A percentile compares a stretch with the other conserved stretches of the same genome.
phyloP scores from a whole-genome alignment of 2,113 vertebrate species.

The Nibea coibor region DNA sequence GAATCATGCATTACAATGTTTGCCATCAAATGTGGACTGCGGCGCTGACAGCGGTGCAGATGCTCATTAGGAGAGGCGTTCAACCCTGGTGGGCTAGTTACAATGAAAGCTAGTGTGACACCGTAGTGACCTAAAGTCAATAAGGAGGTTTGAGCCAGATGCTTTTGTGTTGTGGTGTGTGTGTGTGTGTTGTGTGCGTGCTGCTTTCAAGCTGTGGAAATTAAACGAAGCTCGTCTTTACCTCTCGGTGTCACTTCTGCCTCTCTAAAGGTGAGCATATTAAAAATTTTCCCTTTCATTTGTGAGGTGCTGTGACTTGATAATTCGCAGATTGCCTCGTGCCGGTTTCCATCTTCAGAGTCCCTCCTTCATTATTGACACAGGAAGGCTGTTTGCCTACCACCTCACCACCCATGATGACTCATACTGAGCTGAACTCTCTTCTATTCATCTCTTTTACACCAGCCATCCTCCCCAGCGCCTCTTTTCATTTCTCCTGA shows the following conservation, averaged over 20 bases:
- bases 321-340: constrained; percentile 33
- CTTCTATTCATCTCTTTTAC: constrained; percentile 64
- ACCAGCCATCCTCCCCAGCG: constrained; percentile 46
- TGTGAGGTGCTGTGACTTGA: constrained; percentile 42
- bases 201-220: constrained; percentile 43
- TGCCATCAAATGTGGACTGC: constrained; percentile 60
- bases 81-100: constrained; percentile 55
- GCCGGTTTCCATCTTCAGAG: constrained; percentile 40
- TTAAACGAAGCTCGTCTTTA: constrained; percentile 29
- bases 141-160: constrained; percentile 26
- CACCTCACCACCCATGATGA: constrained; percentile 67
- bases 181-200: background rate
- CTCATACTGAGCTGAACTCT: constrained; percentile 64
- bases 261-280: constrained; percentile 16
- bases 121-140: constrained; percentile 54
- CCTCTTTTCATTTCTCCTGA: constrained; percentile 55
- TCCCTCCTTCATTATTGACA: constrained; percentile 71
- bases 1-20: constrained; percentile 71
- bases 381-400: constrained; percentile 58
- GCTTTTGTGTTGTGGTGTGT: constrained; percentile 28
- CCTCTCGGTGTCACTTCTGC: background rate
- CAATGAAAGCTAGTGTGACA: constrained; percentile 46
- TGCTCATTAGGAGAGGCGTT: constrained; percentile 71
- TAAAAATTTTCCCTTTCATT: constrained; percentile 47
- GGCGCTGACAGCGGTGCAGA: constrained; percentile 47